phyloP scores from a whole-genome alignment of 2,797 vertebrate genomes.

The Sparus aurata region DNA sequence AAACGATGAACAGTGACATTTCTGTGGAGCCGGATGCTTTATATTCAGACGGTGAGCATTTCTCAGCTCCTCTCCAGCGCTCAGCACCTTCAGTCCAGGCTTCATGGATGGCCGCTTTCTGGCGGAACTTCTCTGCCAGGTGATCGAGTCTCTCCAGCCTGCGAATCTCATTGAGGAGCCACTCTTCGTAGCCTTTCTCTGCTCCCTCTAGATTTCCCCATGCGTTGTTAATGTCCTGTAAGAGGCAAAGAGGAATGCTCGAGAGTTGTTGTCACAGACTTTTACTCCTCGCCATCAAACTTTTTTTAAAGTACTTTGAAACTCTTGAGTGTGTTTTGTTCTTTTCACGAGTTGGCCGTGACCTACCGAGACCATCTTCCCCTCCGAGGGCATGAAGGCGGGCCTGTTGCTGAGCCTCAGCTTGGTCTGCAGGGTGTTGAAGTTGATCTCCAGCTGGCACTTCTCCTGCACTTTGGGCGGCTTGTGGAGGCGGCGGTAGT shows the following conservation, averaged over 20 bases:
- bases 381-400: conserved; percentile 99
- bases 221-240: conserved; percentile 95
- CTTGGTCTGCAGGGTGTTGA: conserved; percentile 99
- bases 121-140: conserved; percentile 97
- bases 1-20: neutral
- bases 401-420: conserved; percentile 97
- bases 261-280: neutral
- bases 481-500: conserved; percentile 96
- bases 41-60: neutral
- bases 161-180: conserved; percentile 98
- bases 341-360: neutral
- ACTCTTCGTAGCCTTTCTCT: conserved; percentile 98
- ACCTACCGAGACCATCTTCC: conserved; percentile 98
- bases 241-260: neutral
- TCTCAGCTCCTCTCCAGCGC: neutral
- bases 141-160: conserved; percentile 97
- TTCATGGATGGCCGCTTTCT: conserved; percentile 98
- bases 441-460: conserved; percentile 99
- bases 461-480: conserved; percentile 99
- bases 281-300: too few relatives aligned
- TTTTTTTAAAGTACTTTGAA: neutral
- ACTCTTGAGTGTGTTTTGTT: neutral
- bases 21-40: neutral
- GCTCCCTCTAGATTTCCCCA: conserved; percentile 96
- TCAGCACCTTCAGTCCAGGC: conserved; percentile 92